These are phyloP conservation scores for Globia sparganii DNA, from an alignment of 2,888 invertebrate species.

Conservation along the genomic window DNA sequence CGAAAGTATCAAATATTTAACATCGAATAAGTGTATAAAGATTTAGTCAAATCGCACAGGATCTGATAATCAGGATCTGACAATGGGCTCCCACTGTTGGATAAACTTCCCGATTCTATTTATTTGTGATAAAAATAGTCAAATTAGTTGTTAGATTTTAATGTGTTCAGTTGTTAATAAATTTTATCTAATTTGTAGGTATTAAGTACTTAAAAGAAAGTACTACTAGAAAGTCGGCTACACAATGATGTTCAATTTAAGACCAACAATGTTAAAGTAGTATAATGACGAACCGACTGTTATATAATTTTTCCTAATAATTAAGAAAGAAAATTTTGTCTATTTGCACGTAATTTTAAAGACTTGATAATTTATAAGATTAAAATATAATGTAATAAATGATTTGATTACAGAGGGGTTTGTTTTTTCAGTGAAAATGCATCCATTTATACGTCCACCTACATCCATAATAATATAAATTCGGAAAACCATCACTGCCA, in stretches of 20 bases:
- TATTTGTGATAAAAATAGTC: conserved; percentile 69
- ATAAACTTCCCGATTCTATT: conserved; percentile 52
- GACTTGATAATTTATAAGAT: conserved; percentile 79
- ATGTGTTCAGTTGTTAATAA: conserved; percentile 57
- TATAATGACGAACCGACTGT: conserved; percentile 38
- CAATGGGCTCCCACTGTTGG: conserved; percentile 58
- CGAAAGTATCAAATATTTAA: conserved; percentile 62
- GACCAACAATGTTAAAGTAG: conserved; percentile 33
- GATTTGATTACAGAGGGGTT: conserved; percentile 66
- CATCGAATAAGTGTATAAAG: conserved; percentile 72
- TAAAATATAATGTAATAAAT: conserved; percentile 69
- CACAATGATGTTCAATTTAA: conserved; percentile 48
- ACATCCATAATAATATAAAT: background rate
- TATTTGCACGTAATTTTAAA: conserved; percentile 82
- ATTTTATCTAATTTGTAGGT: conserved; percentile 47
- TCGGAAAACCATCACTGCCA: background rate
- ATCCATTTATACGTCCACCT: background rate
- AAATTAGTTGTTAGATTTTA: conserved; percentile 58
- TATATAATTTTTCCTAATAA: conserved; percentile 55
- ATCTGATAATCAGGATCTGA: conserved; percentile 56
- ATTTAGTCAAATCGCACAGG: conserved; percentile 53
- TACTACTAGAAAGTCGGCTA: conserved; percentile 30
- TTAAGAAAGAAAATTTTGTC: conserved; percentile 63
- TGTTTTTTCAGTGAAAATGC: background rate
- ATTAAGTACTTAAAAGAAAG: conserved; percentile 25